A percentile compares a stretch with the other conserved stretches of the same genome.
These are phyloP conservation scores for Hylaeus anthracinus DNA, from an alignment of 1,140 invertebrate genomes.

Conservation along the genomic window DNA sequence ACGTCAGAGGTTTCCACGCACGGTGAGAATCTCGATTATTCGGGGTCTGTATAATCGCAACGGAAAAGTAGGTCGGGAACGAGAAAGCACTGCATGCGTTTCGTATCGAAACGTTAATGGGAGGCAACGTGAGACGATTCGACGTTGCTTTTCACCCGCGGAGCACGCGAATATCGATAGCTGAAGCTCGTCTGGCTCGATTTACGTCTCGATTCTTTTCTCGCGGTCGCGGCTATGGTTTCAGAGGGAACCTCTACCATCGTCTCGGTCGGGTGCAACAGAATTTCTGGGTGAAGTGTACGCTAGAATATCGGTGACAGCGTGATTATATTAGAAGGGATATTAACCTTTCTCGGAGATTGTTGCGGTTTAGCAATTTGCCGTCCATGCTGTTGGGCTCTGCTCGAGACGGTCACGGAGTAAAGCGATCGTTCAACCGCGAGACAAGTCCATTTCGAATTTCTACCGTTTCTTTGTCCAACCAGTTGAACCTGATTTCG, in stretches of 20 bases:
- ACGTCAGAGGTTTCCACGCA: not conserved
- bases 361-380: conserved; percentile 38
- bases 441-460: not conserved
- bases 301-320: not conserved
- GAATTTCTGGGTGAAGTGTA: not conserved
- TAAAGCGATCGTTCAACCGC: conserved; percentile 7
- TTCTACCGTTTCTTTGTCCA: conserved; percentile 22
- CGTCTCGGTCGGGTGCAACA: not conserved
- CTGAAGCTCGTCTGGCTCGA: conserved; percentile 11
- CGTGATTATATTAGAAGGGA: conserved; percentile 5
- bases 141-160: not conserved
- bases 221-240: not conserved
- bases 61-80: conserved; percentile 16
- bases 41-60: conserved; percentile 11
- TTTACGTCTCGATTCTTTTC: conserved; percentile 2
- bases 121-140: not conserved
- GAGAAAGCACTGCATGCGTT: conserved; percentile 25
- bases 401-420: not conserved
- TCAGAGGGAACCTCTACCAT: not conserved
- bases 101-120: conserved; percentile 3
- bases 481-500: not conserved
- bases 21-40: conserved; percentile 8
- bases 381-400: too few relatives aligned
- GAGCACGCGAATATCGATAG: not conserved
- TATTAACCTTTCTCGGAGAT: conserved; percentile 32